These are phyloP conservation scores for Sitobion miscanthi DNA, from an alignment of 1,140 invertebrate species.

Conservation along the genomic window DNA sequence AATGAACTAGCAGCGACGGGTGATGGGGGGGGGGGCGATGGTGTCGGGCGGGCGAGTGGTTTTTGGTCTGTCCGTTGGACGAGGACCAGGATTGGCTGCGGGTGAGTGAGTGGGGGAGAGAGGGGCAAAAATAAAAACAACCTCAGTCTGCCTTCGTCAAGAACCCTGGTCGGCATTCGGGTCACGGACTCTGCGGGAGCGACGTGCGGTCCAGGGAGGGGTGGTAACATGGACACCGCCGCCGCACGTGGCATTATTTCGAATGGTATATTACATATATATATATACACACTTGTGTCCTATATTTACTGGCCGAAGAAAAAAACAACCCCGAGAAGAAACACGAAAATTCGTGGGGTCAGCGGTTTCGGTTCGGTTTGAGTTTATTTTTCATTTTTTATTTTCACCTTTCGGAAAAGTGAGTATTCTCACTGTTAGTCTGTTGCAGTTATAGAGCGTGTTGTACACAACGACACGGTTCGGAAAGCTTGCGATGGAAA, in stretches of 20 bases:
- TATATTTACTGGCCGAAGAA: background rate
- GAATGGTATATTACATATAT: background rate
- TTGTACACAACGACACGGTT: background rate
- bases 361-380: background rate
- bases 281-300: background rate
- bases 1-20: background rate
- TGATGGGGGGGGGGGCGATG: too few relatives aligned
- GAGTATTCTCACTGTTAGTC: background rate
- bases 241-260: background rate
- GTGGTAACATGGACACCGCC: background rate
- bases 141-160: background rate
- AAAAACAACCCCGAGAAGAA: background rate
- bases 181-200: background rate
- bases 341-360: background rate
- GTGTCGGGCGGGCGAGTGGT: background rate
- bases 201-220: background rate
- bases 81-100: background rate
- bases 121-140: slow-evolving; percentile 5
- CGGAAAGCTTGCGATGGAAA: background rate
- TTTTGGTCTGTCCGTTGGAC: background rate
- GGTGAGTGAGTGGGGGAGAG: background rate
- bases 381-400: background rate
- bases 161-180: background rate
- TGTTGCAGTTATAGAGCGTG: too few relatives aligned
- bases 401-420: background rate